Evolutionary conservation across 2,888 invertebrate genomes (phyloP), one percentile per base, ranked within the genome.

Genomic region (Drosophila rellima): DNA sequence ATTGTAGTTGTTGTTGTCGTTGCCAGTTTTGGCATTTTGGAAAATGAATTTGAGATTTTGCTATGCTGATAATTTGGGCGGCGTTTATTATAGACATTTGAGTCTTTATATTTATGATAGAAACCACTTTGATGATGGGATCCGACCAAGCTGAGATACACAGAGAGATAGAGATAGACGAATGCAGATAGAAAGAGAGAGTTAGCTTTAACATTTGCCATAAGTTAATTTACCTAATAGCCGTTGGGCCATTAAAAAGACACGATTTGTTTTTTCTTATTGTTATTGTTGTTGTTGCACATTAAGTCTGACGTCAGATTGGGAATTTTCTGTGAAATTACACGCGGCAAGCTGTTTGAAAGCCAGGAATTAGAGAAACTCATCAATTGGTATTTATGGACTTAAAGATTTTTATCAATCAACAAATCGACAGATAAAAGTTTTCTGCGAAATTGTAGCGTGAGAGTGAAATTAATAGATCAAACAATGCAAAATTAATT

Each of bases 11-110:
- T 40, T 40, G 23, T 31, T 68, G 18, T 35, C 50, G 40, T 78
- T 59, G 82, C 85, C 82, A 50, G 40, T 80, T 89, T 82, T 83
- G 89, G 82, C 69, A 70, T 75, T 88, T 75, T 67, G 47, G 56
- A 69, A 76, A 73, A 73, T 80, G 73, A 69, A 68, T 80, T 75
- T 60, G 20, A 86, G 85, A 90, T 85, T 78, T 83, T 73, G 65
- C 60, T 42, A 57, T 40, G 61, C 73, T 68, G 85, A 85, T 85
- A 74, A 89, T 84, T 83, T 81, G 55, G 80, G 63, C 64, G 56
- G 67, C 66, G 54, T 64, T 66, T 68, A 59, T 61, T 65, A 63
- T 67, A 81, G 72, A 80, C 69, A 71, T 68, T 75, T 64, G 20
- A 47, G 47, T 37, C 20, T 33, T 11, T 20, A 29, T 20, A 18